Percentiles rank a stretch among this genome's conserved stretches.
Conservation (phyloP, 2,113 vertebrate species). For the Diphyllodes magnificus region DNA sequence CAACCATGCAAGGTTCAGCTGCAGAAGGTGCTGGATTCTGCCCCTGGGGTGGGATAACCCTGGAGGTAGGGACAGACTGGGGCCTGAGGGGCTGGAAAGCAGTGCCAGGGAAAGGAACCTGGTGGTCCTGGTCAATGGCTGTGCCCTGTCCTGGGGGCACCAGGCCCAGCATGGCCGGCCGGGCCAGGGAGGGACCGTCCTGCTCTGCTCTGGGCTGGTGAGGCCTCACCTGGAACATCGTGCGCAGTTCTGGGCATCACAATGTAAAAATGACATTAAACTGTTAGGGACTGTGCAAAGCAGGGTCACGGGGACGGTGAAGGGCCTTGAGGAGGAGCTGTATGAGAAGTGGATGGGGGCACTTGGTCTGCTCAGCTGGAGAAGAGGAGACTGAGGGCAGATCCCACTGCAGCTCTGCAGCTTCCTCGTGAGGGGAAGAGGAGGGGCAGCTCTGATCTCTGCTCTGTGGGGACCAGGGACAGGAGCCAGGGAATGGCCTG, state of each 20-base stretch:
- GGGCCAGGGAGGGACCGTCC: not conserved
- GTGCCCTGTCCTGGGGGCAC: not conserved
- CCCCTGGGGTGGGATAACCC: not conserved
- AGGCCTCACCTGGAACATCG: not conserved
- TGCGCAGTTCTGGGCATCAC: not conserved
- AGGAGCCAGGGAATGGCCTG: not conserved
- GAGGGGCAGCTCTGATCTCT: not conserved
- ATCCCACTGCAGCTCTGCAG: too few species aligned
- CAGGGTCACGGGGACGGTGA: accelerated
- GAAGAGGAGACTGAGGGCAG: not conserved
- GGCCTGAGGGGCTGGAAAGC: not conserved
- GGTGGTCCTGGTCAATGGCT: not conserved
- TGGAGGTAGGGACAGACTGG: accelerated
- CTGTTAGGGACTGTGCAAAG: accelerated
- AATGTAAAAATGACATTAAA: not conserved
- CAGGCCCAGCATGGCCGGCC: not conserved
- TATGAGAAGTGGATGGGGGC: not conserved
- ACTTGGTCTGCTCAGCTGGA: not conserved
- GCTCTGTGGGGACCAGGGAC: not conserved
- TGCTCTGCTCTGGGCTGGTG: not conserved
- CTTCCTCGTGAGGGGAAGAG: not conserved
- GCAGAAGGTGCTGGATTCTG: accelerated
- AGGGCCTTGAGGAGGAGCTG: not conserved
- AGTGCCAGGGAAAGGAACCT: not conserved
- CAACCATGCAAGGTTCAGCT: accelerated